A percentile compares a stretch with the other conserved stretches of the same genome.
These are phyloP conservation scores for Rhynchotus rufescens DNA, from an alignment of 2,797 vertebrate genomes.

Conservation along the genomic window DNA sequence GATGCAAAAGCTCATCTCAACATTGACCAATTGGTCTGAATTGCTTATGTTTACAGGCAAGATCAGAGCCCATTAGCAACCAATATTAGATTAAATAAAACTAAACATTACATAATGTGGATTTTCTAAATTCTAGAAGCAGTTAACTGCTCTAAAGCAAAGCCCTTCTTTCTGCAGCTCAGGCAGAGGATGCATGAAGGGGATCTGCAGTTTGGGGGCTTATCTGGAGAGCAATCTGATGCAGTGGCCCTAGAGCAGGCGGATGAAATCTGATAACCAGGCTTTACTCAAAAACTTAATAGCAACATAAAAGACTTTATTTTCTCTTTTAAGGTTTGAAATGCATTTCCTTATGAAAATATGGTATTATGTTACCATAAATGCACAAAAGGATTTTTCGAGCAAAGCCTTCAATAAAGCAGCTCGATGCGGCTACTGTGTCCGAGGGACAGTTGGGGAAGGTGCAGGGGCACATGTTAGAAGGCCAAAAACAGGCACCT, in stretches of 20 bases:
- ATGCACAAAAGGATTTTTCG: background rate
- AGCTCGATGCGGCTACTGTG: background rate
- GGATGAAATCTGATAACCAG: constrained; percentile 51
- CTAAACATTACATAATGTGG: constrained; percentile 34
- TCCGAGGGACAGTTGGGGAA: background rate
- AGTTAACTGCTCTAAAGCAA: constrained; percentile 19
- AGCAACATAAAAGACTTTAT: constrained; percentile 58
- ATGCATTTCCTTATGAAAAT: constrained; percentile 49
- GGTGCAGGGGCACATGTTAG: background rate
- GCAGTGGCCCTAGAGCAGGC: constrained; percentile 12
- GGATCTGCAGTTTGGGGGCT: background rate
- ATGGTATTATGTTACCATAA: background rate
- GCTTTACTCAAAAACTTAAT: constrained; percentile 38
- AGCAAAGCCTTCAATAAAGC: constrained; percentile 11
- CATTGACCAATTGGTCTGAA: background rate
- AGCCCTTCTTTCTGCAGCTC: background rate
- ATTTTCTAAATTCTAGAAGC: background rate
- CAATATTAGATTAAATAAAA: constrained; percentile 67
- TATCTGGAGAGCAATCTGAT: constrained; percentile 41
- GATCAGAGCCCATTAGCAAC: constrained; percentile 52
- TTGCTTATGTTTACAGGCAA: background rate
- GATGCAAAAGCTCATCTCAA: background rate
- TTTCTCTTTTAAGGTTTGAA: constrained; percentile 46
- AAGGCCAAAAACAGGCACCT: background rate
- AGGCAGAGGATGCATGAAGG: background rate